Percentiles rank a stretch among this genome's conserved stretches.
Evolutionary conservation across 2,888 invertebrate species (phyloP).

Genomic region (Cantharis rustica): DNA sequence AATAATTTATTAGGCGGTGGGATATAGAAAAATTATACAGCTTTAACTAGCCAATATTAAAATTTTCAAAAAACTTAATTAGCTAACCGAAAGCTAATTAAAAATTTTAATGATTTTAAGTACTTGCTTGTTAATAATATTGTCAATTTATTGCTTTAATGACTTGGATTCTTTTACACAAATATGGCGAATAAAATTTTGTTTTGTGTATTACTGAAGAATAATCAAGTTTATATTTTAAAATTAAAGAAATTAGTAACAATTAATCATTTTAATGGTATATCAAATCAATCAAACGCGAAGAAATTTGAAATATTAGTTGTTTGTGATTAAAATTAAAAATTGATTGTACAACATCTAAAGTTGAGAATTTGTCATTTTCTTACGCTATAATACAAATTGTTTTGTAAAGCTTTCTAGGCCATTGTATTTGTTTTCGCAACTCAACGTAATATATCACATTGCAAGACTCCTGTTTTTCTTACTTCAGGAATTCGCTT

Average conservation of each 20-base stretch:
- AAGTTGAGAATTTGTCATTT: not conserved
- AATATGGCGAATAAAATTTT: no score
- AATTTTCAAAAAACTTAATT: not conserved
- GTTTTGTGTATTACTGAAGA: no score
- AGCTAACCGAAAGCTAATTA: not conserved
- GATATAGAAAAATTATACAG: not conserved
- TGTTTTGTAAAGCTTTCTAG: constrained; percentile 12
- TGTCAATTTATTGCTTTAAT: no score
- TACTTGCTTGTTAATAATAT: no score
- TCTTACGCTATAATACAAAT: not conserved
- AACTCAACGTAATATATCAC: constrained; percentile 34
- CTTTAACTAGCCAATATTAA: not conserved
- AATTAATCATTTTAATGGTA: not conserved
- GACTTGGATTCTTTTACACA: no score
- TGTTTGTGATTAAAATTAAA: not conserved
- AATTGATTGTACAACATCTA: not conserved
- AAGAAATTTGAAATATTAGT: not conserved
- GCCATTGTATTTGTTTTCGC: constrained; percentile 29
- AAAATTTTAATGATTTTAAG: no score
- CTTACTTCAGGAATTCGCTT: constrained; percentile 26
- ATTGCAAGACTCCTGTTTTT: constrained; percentile 32
- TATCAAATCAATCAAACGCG: not conserved
- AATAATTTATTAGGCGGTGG: not conserved
- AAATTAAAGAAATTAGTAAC: not conserved
- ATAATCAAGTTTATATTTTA: not conserved